Base-by-base conservation (phyloP, 2,797 vertebrate genomes). In the Anabas testudineus region DNA sequence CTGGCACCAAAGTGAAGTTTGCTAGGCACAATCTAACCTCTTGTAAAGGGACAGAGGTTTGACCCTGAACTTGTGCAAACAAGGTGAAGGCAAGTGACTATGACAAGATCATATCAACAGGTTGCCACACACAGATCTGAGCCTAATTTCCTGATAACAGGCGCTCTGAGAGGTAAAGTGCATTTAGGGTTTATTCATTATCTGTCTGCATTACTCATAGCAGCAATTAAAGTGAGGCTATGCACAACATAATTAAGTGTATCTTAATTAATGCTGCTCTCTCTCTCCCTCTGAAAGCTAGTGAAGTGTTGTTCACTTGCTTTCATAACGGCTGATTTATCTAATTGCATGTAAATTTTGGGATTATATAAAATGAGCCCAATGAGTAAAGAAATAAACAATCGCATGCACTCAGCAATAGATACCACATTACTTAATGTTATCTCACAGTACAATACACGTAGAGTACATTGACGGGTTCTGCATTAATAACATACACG, bases 251-350 rank as follows among this genome's bases (percentile, higher is more conserved):
- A 87, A 88, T 88, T 78, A 86, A 80, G 67, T 63, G 65, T 61
- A 48, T 74, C 48, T 80, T 78, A 87, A 86, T 89, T 81, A 85
- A 79, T 78, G 70, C 51, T 32, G 37, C 63, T 77, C 45, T 77
- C 45, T 3, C 66, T 59, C 60, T 70, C 45, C 39, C 70, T 54
- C 37, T 59, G 64, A 81, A 76, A 85, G 70, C 48, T 43, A 54
- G 59, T 52, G 63, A 63, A 77, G 70, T 69, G 53, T 67, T 72
- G 57, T 78, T 85, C 48, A 18, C 54, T 52, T 28, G 10, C 18
- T 67, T 79, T 57, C 41, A 54, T 63, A 72, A 78, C n/a, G 42
- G 48, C 54, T 41, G 46, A 63, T 83, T 75, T 69, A 62, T 82
- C 39, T 66, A 62, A 79, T 67, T 61, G 43, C 39, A 32, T 67